These are phyloP conservation scores for Drosophila novamexicana DNA, from an alignment of 1,140 invertebrate genomes.

Conservation along the genomic window DNA sequence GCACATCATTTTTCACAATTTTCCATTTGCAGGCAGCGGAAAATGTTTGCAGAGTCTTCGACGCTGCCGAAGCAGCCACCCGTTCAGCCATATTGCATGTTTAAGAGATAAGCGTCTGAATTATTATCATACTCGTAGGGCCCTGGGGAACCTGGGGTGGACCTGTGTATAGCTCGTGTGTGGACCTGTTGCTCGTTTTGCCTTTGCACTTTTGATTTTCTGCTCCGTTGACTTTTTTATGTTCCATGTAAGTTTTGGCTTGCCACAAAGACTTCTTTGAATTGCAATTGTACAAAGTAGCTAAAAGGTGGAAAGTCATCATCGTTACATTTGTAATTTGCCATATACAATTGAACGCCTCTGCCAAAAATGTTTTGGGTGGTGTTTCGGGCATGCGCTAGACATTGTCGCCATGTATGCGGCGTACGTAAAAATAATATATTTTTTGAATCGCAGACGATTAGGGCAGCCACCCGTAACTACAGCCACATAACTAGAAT, in stretches of 20 bases:
- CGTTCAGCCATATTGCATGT: conserved; percentile 73
- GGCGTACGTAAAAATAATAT: conserved; percentile 47
- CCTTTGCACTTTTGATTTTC: conserved; percentile 69
- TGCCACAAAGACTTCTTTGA: conserved; percentile 14
- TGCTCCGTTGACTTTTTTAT: conserved; percentile 65
- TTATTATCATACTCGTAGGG: conserved; percentile 73
- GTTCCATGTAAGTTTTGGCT: conserved; percentile 46
- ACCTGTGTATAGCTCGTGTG: conserved; percentile 23
- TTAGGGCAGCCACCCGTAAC: conserved; percentile 71
- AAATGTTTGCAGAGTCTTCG: conserved; percentile 51
- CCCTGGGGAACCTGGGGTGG: conserved; percentile 1
- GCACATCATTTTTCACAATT: conserved; percentile 70
- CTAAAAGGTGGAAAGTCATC: conserved; percentile 42
- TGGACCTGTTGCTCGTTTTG: conserved; percentile 42
- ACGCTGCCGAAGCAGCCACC: conserved; percentile 23
- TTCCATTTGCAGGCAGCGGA: conserved; percentile 62
- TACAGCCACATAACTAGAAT: conserved; percentile 55
- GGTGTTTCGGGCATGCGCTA: conserved; percentile 25
- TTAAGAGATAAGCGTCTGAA: conserved; percentile 73
- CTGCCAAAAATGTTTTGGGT: conserved; percentile 38
- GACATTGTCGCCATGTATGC: conserved; percentile 24
- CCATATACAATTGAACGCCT: conserved; percentile 22
- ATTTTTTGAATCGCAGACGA: conserved; percentile 70
- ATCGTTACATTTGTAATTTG: conserved; percentile 42
- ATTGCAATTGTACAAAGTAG: conserved; percentile 44